Base-by-base conservation (phyloP, 1,140 invertebrate genomes). In the Aethina tumida region DNA sequence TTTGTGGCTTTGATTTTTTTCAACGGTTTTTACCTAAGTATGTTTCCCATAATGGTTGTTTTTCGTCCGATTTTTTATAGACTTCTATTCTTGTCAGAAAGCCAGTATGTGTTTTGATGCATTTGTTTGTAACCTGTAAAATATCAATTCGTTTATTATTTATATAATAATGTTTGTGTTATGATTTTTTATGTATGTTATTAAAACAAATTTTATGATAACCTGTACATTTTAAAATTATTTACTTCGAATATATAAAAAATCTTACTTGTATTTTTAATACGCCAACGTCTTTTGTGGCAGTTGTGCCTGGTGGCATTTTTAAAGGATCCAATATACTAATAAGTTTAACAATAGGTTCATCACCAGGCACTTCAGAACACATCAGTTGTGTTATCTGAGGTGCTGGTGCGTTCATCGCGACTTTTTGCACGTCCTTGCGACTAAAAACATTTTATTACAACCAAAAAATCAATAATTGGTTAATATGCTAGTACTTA, bases 1-100 rank as follows among this genome's bases (percentile, higher is more conserved):
- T 38, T 22, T 48, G 25, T 51, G 59, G 71, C 72, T 70, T 56
- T 74, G 58, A 51, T 68, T 73, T 8, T 66, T 69, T 53, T 74
- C 70, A n/a, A n/a, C 19, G 8, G 39, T 22, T 48, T 26, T 51
- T 60, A 72, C 72, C 71, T 56, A 75, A 59, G 50, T 68, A 73
- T 8, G 66, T 69, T 53, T 74, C 70, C 72, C 73, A 75, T 3
- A 70, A 59, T 0, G 67, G 56, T 61, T 65, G 36, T 62, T 69
- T 34, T 61, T 69, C 10, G 53, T 64, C 8, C 54, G 36, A 20
- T 59, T 50, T 69, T 67, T 59, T 67, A 31, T 69, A 63, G 4
- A 72, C 51, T 54, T 73, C 68, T 21, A 73, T 54, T 34, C 61
- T 55, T 3, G 67, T 59, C 41, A 71, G 43, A 26, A 63, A 62